Evolutionary conservation across 2,797 vertebrate genomes (phyloP).

Genomic region (Danio aesculapii): DNA sequence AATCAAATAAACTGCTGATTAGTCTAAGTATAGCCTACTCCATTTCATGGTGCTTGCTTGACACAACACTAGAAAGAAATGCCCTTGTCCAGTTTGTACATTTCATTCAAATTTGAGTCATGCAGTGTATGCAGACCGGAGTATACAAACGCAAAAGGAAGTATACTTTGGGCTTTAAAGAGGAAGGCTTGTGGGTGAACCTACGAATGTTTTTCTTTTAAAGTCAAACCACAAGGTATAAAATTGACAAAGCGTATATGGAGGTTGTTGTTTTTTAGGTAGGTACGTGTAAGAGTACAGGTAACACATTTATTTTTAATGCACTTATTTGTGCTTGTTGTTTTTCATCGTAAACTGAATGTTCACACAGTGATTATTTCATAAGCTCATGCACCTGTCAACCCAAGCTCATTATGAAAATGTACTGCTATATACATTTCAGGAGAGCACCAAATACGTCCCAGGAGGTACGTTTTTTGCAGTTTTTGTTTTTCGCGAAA

Average conservation of each 20-base stretch:
- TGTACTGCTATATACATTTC: too few relatives aligned
- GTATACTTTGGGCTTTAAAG: background rate
- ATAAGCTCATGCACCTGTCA: background rate
- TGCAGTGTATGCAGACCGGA: too few relatives aligned
- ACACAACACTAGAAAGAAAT: background rate
- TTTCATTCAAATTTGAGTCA: too few relatives aligned
- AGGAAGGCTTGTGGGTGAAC: background rate
- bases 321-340: background rate
- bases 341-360: background rate
- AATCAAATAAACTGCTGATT: background rate
- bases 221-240: background rate
- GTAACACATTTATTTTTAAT: background rate
- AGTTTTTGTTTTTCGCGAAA: too few relatives aligned
- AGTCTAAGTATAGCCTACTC: too few relatives aligned
- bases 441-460: too few relatives aligned
- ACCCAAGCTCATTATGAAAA: too few relatives aligned
- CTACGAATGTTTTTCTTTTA: background rate
- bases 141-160: too few relatives aligned
- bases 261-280: too few relatives aligned
- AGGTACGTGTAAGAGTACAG: background rate
- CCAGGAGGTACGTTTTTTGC: too few relatives aligned
- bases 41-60: too few relatives aligned
- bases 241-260: background rate
- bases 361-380: background rate
- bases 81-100: too few relatives aligned